A percentile compares a stretch with the other conserved stretches of the same genome.
Conservation (phyloP, 2,888 invertebrate species). For the Syritta pipiens region DNA sequence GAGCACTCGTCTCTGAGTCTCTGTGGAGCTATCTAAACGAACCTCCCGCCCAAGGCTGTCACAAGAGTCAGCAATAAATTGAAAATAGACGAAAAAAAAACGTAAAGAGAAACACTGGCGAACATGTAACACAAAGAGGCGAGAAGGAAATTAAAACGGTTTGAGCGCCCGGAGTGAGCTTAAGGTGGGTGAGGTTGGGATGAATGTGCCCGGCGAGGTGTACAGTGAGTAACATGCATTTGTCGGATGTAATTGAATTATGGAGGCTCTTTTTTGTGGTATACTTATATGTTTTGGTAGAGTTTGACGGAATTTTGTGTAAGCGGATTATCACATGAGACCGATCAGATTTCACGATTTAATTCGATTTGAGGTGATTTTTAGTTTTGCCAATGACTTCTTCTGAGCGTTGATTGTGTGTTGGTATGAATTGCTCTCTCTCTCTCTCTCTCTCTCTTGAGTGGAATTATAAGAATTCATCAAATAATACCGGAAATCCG, state of each 20-base stretch:
- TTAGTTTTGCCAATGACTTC: too few relatives aligned
- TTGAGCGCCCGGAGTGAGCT: not conserved
- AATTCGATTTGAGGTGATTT: too few relatives aligned
- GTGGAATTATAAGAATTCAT: too few relatives aligned
- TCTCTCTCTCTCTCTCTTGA: too few relatives aligned
- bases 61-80: constrained; percentile 23
- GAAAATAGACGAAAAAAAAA: constrained; percentile 9
- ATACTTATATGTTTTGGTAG: too few relatives aligned
- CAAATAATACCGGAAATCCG: too few relatives aligned
- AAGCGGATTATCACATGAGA: too few relatives aligned
- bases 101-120: not conserved
- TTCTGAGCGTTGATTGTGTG: too few relatives aligned
- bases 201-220: not conserved
- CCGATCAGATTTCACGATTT: too few relatives aligned
- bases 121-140: not conserved
- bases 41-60: constrained; percentile 6
- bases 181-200: not conserved
- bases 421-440: too few relatives aligned
- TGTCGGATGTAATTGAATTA: not conserved
- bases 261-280: not conserved
- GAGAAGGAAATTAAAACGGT: constrained; percentile 21
- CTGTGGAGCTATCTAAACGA: constrained; percentile 7
- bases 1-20: not conserved
- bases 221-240: constrained; percentile 13
- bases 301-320: too few relatives aligned